Base-by-base conservation (phyloP, 2,113 vertebrate genomes). In the Melanerpes formicivorus region DNA sequence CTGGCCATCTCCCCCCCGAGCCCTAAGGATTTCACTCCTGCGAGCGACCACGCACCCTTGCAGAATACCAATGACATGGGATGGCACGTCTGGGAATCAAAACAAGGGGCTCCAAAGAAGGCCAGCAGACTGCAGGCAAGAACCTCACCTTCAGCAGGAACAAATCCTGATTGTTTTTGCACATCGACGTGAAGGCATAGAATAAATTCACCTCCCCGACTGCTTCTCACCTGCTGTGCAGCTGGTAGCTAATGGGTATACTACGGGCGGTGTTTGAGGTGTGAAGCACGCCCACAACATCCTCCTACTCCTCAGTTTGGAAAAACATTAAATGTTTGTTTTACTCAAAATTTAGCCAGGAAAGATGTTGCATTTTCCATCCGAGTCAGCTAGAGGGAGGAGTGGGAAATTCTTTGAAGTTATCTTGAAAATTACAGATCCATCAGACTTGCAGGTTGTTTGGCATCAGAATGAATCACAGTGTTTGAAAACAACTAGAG, bases 41-140 rank as follows among this genome's bases (percentile, higher is more conserved):
- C 0, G 1, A 76, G 90, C 1, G 0, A 18, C 80, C 83, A 67
- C 0, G 0, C 34, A 91, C 65, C 58, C 85, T 67, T 4, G 6
- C 15, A 9, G 95, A 93, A 91, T 91, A 93, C 42, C 58, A 91
- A 91, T 84, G 95, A 93, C 50, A n/a, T 1, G 10, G 65, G 60
- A 74, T 34, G 70, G 62, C 65, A 77, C 58, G 54, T 42, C 58
- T 90, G 76, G 85, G 80, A 94, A 88, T 48, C 52, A n/a, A 56
- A 90, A 17, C 71, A 52, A 74, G 60, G 56, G 56, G 27, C 62
- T 90, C 46, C 64, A 23, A 29, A 77, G 59, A 8, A 67, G 32
- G 6, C 22, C 6, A 73, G 84, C 67, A 84, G 29, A 62, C 4
- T 30, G 78, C 59, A 84, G 52, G 26, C 66, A 90, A 44, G 65